Evolutionary conservation across 2,113 vertebrate species (phyloP), one percentile per base, ranked within the genome.

Genomic region (Cisticola juncidis): DNA sequence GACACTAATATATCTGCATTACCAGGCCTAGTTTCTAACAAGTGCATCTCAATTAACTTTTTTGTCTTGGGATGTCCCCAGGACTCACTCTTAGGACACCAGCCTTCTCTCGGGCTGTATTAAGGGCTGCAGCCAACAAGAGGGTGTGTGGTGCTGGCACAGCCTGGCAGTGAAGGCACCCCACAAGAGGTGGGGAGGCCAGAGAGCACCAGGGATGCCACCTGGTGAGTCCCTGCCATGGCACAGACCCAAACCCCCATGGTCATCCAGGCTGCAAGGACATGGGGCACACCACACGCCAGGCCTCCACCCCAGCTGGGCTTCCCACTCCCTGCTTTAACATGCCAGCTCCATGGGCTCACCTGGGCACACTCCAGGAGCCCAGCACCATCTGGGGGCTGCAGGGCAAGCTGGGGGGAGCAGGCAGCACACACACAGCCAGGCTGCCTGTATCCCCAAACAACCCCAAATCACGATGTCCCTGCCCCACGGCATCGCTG

Each of bases 361-460:
- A 8, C 20, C 54, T 14, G 35, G 23, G 78, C 70, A 66, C 44
- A 8, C 29, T 50, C 25, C 77, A 47, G 77, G 14, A 51, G 53
- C n/a, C 62, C 92, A 47, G 17, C 54, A 38, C 73, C 62, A 70
- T 4, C 44, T 23, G 42, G 33, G 57, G 25, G 33, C 79, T 3
- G 4, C 71, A 73, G 68, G 88, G 21, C 45, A 42, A 42, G 35
- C 86, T n/a, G 42, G 45, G 44, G 54, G 60, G 51, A 84, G 11
- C 74, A 70, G 38, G 57, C 81, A 88, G 81, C 65, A n/a, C 35
- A n/a, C n/a, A n/a, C n/a, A n/a, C n/a, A 66, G 65, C 90, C 13
- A 15, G 81, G 71, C 60, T 9, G 14, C 60, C 77, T 26, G 50
- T 92, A 96, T 94, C 96, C 94, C 97, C 94, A 96, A 97, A 81